phyloP scores from a whole-genome alignment of 2,113 vertebrate species.

The Oryzias curvinotus region DNA sequence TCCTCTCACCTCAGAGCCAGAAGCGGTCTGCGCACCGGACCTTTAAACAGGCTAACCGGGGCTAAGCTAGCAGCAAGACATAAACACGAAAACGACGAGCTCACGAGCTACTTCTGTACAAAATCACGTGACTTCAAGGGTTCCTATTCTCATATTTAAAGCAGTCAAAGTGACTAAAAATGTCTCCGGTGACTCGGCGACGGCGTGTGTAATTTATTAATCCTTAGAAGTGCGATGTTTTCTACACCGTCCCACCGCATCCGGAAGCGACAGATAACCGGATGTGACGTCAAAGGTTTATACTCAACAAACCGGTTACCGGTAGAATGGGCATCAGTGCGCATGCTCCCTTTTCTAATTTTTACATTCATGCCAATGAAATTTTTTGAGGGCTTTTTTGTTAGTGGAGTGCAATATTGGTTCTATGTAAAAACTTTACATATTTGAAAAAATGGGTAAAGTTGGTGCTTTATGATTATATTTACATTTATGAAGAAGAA shows the following conservation, averaged over 20 bases:
- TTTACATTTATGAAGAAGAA: too few species aligned
- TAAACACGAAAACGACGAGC: conserved; percentile 31
- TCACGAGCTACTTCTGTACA: conserved; percentile 1
- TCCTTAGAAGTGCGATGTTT: conserved; percentile 55
- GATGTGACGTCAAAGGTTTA: conserved; percentile 51
- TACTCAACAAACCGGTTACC: conserved; percentile 30
- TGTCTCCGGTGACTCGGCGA: conserved; percentile 11
- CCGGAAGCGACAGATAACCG: conserved; percentile 70
- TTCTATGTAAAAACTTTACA: too few species aligned
- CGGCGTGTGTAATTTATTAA: conserved; percentile 44
- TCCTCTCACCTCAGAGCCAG: conserved; percentile 8
- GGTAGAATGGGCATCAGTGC: too few species aligned
- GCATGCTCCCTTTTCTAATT: too few species aligned
- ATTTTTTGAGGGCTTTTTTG: too few species aligned
- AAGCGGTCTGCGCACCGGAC: conserved; percentile 12
- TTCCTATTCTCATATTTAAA: neutral
- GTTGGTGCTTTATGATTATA: too few species aligned
- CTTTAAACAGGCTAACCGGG: conserved; percentile 37
- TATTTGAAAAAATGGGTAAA: too few species aligned
- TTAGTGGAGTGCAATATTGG: too few species aligned
- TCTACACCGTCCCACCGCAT: conserved; percentile 56
- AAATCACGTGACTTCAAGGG: neutral
- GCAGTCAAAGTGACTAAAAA: neutral
- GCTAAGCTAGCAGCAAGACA: conserved; percentile 57
- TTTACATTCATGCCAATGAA: too few species aligned